These are phyloP conservation scores for Neodiprion fabricii DNA, from an alignment of 1,140 invertebrate genomes.

Conservation along the genomic window DNA sequence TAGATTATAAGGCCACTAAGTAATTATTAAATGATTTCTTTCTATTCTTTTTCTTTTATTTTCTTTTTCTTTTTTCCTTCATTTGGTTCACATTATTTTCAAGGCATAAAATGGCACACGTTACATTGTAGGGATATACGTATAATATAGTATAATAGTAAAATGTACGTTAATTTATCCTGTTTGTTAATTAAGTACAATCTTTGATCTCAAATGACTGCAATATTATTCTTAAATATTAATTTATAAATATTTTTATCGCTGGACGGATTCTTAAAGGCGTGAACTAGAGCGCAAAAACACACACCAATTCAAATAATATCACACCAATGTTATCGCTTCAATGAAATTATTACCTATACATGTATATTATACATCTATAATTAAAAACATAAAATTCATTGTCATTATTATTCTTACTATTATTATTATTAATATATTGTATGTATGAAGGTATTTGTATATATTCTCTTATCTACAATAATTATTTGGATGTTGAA, in stretches of 20 bases:
- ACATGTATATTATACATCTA: constrained; percentile 8
- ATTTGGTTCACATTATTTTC: neutral
- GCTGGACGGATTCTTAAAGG: constrained; percentile 13
- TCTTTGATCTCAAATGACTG: neutral
- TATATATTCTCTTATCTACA: constrained; percentile 1
- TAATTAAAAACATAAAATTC: neutral
- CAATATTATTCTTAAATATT: neutral
- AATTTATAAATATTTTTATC: neutral
- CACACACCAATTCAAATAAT: constrained; percentile 16
- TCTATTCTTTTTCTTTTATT: neutral
- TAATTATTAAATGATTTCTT: constrained; percentile 2
- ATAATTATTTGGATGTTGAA: neutral
- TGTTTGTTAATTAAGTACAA: neutral
- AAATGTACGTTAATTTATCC: neutral
- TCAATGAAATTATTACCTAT: neutral
- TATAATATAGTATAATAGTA: neutral
- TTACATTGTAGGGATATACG: constrained; percentile 2
- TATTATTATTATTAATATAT: no score
- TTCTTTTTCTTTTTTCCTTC: neutral
- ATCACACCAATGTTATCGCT: constrained; percentile 13
- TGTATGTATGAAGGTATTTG: no score
- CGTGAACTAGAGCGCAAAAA: constrained; percentile 17
- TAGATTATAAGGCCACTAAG: neutral
- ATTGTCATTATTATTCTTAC: neutral
- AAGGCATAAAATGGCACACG: constrained; percentile 7